Percentiles rank a stretch among this genome's conserved stretches.
Conservation (phyloP, 2,888 invertebrate genomes). For the Acleris laterana region DNA sequence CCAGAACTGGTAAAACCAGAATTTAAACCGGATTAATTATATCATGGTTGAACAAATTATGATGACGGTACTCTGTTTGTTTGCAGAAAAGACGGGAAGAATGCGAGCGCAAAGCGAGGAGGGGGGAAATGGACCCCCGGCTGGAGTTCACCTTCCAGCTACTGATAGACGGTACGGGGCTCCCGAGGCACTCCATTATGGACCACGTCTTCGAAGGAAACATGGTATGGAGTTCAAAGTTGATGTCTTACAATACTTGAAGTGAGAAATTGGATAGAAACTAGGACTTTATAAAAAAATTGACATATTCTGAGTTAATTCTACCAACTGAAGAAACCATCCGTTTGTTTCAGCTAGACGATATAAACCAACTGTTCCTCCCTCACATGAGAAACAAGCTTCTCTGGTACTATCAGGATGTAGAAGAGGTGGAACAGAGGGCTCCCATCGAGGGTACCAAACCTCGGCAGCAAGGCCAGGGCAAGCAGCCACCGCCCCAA, state of each 20-base stretch:
- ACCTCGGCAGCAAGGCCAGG: slow-evolving; percentile 73
- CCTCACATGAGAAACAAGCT: slow-evolving; percentile 94
- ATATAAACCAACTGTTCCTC: slow-evolving; percentile 93
- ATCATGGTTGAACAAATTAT: not conserved
- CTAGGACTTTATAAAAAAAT: too few species aligned
- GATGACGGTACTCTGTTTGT: slow-evolving; percentile 6
- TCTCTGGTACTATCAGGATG: slow-evolving; percentile 95
- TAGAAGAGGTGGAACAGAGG: slow-evolving; percentile 88
- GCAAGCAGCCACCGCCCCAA: slow-evolving; percentile 72
- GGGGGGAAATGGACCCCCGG: slow-evolving; percentile 96
- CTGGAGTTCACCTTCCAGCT: slow-evolving; percentile 95
- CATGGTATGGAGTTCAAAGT: slow-evolving; percentile 83
- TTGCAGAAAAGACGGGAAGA: slow-evolving; percentile 90
- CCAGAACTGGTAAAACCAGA: too few species aligned
- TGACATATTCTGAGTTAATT: not conserved
- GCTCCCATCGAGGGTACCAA: slow-evolving; percentile 75
- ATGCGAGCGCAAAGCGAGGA: slow-evolving; percentile 95
- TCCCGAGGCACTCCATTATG: slow-evolving; percentile 93
- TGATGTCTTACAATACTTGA: too few species aligned
- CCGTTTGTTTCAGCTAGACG: slow-evolving; percentile 87
- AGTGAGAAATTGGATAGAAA: too few species aligned
- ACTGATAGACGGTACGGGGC: slow-evolving; percentile 92
- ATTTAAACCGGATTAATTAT: not conserved
- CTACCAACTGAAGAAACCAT: not conserved
- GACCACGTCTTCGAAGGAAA: slow-evolving; percentile 95